Evolutionary conservation across 2,113 vertebrate species (phyloP), one percentile per base, ranked within the genome.

Genomic region (Ceyx margarethae): DNA sequence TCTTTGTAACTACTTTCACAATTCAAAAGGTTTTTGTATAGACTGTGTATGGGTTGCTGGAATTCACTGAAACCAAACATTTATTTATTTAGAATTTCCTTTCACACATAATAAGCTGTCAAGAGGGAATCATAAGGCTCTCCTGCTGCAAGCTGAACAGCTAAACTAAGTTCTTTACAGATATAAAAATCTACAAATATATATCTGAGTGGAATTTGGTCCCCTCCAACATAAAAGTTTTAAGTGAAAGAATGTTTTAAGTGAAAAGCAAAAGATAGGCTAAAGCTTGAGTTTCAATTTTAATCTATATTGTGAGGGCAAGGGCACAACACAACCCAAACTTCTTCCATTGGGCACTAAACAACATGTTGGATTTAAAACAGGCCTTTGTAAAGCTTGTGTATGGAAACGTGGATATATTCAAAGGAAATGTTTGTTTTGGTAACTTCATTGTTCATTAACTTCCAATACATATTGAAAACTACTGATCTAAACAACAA

Each of bases 81-180:
- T 73, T 94, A 74, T 91, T 95, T 96, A 82, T 74, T 95, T 95
- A 89, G 31, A 45, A 88, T 89, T 92, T 93, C 58, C n/a, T 72
- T 90, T 94, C 91, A 65, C 35, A 77, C 89, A 71, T 51, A 90
- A 91, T 78, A 88, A 85, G 48, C 73, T 71, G 71, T 61, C 72
- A 43, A n/a, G 35, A 61, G 31, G n/a, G 54, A 76, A 57, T 90
- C 35, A 65, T 22, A 74, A 90, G 67, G 18, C 17, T n/a, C 12
- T 83, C 42, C 45, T 86, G 48, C 48, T 76, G 26, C 72, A 89
- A 76, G 58, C 15, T 51, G 35, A 85, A 80, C 28, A 81, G 18
- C 37, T 78, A 77, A 69, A 62, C 80, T 37, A 67, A 85, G 58
- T 35, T 69, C 10, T 73, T 60, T 62, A 54, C 23, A 64, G 28